phyloP scores from a whole-genome alignment of 2,888 invertebrate genomes.

The Temnothorax unifasciatus region DNA sequence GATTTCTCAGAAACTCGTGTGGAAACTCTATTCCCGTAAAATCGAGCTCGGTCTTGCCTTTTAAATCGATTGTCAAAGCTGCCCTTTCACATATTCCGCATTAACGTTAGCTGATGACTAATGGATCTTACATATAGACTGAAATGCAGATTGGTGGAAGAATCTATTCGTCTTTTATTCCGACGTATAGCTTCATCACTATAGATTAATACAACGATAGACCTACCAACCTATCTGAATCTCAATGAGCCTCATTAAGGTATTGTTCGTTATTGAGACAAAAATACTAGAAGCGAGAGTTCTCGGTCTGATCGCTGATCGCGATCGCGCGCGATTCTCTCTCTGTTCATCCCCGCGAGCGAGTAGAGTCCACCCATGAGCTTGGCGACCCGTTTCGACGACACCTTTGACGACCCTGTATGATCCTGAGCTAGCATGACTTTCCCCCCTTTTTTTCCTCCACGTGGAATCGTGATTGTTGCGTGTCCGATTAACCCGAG shows the following conservation, averaged over 20 bases:
- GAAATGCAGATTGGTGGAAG: neutral
- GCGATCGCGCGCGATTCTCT: neutral
- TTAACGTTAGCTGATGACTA: neutral
- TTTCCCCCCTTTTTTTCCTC: conserved; percentile 43
- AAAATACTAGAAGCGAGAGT: neutral
- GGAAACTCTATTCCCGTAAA: neutral
- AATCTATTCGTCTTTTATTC: neutral
- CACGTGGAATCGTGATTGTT: conserved; percentile 59
- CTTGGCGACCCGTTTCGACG: neutral
- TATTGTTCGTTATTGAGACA: neutral
- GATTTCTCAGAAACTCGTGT: neutral
- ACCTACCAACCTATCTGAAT: neutral
- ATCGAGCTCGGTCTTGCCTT: neutral
- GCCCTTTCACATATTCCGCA: neutral
- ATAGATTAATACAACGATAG: neutral
- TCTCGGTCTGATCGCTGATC: neutral
- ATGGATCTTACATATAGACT: neutral
- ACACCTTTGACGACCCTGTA: neutral
- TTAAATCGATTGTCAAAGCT: neutral
- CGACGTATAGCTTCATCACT: neutral
- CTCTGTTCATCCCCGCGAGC: neutral
- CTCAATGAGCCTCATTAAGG: neutral
- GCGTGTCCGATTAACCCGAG: conserved; percentile 68
- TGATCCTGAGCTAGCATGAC: conserved; percentile 62
- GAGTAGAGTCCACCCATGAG: neutral